A percentile compares a stretch with the other conserved stretches of the same genome.
Evolutionary conservation across 2,113 vertebrate species (phyloP).

Genomic region (Burhinus oedicnemus): DNA sequence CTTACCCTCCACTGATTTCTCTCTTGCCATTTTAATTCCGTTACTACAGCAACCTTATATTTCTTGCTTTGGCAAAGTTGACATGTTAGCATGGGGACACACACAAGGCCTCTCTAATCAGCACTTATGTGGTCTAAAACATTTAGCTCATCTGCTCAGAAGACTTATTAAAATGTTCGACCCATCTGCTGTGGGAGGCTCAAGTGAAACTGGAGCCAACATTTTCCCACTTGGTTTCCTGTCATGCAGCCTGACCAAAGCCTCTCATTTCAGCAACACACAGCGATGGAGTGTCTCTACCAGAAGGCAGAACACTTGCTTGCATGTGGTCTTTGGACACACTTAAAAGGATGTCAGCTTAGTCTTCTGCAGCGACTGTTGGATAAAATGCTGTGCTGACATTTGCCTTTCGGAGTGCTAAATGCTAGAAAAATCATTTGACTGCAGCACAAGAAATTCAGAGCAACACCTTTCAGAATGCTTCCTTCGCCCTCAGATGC

Average conservation of each 20-base stretch:
- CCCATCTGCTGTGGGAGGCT: constrained; percentile 48
- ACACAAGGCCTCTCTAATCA: constrained; percentile 20
- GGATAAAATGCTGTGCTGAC: background rate
- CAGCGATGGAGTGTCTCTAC: background rate
- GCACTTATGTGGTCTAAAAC: constrained; percentile 41
- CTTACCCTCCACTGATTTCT: background rate
- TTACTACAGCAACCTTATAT: constrained; percentile 47
- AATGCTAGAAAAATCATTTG: background rate
- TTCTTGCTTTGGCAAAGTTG: constrained; percentile 24
- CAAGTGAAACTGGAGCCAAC: background rate
- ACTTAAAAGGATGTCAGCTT: background rate
- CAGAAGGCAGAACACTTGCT: constrained; percentile 8
- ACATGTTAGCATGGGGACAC: constrained; percentile 10
- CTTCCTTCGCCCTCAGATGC: background rate
- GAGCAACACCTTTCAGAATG: background rate
- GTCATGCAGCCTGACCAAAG: constrained; percentile 17
- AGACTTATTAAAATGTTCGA: constrained; percentile 27
- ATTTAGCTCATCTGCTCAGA: constrained; percentile 55
- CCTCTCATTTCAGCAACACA: background rate
- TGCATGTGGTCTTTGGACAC: background rate
- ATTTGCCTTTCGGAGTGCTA: constrained; percentile 9
- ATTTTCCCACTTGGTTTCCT: constrained; percentile 44
- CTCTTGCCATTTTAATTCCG: constrained; percentile 11
- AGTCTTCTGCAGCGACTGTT: background rate
- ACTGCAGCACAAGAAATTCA: background rate